Conservation (phyloP, 2,888 invertebrate species). For the Pinctada fucata region DNA sequence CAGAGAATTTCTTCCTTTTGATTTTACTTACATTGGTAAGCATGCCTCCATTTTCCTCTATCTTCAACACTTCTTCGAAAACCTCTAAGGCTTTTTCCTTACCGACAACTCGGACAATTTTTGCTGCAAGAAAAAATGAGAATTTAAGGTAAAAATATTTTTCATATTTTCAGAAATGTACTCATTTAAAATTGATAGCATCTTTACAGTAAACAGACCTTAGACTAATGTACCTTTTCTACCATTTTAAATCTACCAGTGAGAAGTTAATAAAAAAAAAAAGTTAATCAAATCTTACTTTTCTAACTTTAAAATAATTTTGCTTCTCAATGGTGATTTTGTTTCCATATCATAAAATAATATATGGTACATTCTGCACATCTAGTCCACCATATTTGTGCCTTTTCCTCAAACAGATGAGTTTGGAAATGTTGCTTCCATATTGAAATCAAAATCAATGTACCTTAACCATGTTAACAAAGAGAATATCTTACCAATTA, state of each 20-base stretch:
- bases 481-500: slow-evolving; percentile 14
- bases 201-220: background rate
- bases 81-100: slow-evolving; percentile 30
- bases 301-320: too few relatives aligned
- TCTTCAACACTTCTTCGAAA: slow-evolving; percentile 27
- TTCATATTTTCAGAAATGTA: too few relatives aligned
- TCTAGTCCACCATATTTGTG: too few relatives aligned
- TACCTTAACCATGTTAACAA: background rate
- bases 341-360: too few relatives aligned
- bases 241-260: too few relatives aligned
- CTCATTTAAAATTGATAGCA: background rate
- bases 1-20: too few relatives aligned
- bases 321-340: too few relatives aligned
- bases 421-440: too few relatives aligned
- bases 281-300: background rate
- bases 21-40: slow-evolving; percentile 29
- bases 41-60: slow-evolving; percentile 39
- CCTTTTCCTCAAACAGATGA: too few relatives aligned
- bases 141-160: background rate
- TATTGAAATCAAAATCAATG: too few relatives aligned
- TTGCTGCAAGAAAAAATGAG: slow-evolving; percentile 1
- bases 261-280: background rate
- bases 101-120: slow-evolving; percentile 30
- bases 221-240: background rate
- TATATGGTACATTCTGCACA: too few relatives aligned